Evolutionary conservation across 1,140 invertebrate genomes (phyloP).

Genomic region (Piezodorus guildinii): DNA sequence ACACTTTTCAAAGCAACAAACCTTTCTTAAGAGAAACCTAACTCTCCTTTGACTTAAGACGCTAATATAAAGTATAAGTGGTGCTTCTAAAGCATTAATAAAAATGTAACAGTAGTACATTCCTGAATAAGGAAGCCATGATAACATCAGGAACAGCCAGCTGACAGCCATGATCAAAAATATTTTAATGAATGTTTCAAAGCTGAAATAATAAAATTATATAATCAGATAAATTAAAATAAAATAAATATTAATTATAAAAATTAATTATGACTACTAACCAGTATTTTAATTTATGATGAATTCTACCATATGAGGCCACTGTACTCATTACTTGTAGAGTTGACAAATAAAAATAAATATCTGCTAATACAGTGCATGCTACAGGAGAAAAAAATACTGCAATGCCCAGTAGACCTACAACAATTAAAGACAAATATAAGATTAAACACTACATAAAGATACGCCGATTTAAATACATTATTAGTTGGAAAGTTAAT

Average conservation of each 20-base stretch:
- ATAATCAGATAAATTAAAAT: background rate
- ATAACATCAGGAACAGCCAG: conserved; percentile 61
- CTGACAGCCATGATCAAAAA: conserved; percentile 56
- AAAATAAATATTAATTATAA: conserved; percentile 1
- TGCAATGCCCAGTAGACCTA: conserved; percentile 64
- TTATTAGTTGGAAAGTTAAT: too few relatives aligned
- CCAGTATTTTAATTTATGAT: conserved; percentile 72
- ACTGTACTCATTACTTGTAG: conserved; percentile 63
- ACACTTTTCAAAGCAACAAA: conserved; percentile 52
- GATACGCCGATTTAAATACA: too few relatives aligned
- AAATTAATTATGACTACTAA: conserved; percentile 32
- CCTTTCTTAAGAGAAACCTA: conserved; percentile 59
- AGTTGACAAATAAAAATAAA: conserved; percentile 67
- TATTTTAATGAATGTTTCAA: conserved; percentile 62
- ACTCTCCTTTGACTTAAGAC: conserved; percentile 63
- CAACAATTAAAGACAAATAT: conserved; percentile 28
- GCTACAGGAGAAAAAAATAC: conserved; percentile 68
- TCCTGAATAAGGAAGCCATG: conserved; percentile 55
- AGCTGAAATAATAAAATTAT: conserved; percentile 42
- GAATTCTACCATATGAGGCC: conserved; percentile 68
- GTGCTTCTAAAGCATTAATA: conserved; percentile 56
- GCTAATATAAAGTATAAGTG: conserved; percentile 62
- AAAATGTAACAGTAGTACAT: conserved; percentile 59
- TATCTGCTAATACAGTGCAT: conserved; percentile 60
- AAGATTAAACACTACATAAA: too few relatives aligned